Conservation (phyloP, 2,888 invertebrate genomes). For the Bembecia ichneumoniformis region DNA sequence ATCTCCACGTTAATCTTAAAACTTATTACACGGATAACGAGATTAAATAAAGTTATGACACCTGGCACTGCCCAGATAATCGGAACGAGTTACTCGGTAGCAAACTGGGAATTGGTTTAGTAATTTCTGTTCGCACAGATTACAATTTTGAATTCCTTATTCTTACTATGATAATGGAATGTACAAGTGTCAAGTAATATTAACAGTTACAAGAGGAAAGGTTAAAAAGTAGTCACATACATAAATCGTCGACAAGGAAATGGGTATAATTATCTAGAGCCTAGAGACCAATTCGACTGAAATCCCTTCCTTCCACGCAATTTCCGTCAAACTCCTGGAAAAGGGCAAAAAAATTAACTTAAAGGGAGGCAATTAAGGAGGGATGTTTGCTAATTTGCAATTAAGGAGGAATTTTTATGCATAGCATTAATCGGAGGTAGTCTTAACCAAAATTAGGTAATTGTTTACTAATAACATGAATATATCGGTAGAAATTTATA, state of each 20-base stretch:
- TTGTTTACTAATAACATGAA: too few relatives aligned
- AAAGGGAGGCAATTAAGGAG: slow-evolving; percentile 50
- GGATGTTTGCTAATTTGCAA: slow-evolving; percentile 21
- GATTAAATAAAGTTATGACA: neutral
- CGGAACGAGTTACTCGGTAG: neutral
- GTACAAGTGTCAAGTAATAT: neutral
- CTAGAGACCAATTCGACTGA: slow-evolving; percentile 45
- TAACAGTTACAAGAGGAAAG: neutral
- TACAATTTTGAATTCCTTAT: neutral
- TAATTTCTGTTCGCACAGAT: neutral
- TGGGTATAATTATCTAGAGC: slow-evolving; percentile 43
- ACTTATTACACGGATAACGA: neutral
- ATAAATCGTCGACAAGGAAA: slow-evolving; percentile 11
- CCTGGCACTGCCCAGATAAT: neutral
- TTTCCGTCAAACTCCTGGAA: slow-evolving; percentile 47
- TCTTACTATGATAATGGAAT: neutral
- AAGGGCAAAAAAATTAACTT: slow-evolving; percentile 33
- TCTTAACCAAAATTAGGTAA: too few relatives aligned
- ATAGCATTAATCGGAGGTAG: too few relatives aligned
- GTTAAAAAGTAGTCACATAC: neutral
- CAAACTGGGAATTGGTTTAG: neutral
- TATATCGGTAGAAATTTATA: too few relatives aligned
- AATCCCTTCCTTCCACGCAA: slow-evolving; percentile 57
- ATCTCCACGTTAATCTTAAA: neutral
- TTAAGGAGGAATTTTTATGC: slow-evolving; percentile 10